Evolutionary conservation across 23 tunicate species (phyloP), one percentile per base, ranked within the genome.

Genomic region (Botrylloides violaceus): DNA sequence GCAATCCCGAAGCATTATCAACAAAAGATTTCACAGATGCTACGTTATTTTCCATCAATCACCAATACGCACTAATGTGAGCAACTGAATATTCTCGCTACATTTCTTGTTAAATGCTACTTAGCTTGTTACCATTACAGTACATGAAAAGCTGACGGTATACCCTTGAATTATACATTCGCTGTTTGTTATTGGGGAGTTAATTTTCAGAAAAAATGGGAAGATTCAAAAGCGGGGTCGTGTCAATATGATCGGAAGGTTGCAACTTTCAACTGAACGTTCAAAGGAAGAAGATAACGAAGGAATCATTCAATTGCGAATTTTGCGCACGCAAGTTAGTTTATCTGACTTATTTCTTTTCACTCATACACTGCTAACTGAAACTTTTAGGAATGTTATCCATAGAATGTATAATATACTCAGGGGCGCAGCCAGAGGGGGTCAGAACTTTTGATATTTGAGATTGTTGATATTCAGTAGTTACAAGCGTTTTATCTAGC

Each of bases 251-350:
- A 87, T 87, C 61, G 95, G 95, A 3, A 73, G 95, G 21, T 63
- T 87, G 49, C 95, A 87, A 39, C 58, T 87, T 18, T 77, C 95
- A 22, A 76, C 86, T 26, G 95, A 87, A 15, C 70, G 83, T 26
- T 58, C 81, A 20, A 80, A 82, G 4, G 95, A 87, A 61, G 95
- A 87, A 38, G 95, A 87, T 36, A 87, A 87, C 36, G 95, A 87
- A 36, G 95, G 95, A 35, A 87, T 87, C 32, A 87, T 84, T 6
- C 95, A 87, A 68, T 64, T 87, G 34, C 59, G 95, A 64, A 87
- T 87, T 5, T 60, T 76, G 7, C 49, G 95, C 48, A 87, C 95
- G 3, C 95, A 87, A 82, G 95, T 87, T 3, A 29, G 64, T 59
- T 23, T 18, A 26, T 59, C 19, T 43, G 53, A 7, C 53, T n/a